phyloP scores from a whole-genome alignment of 2,797 vertebrate species.

The Cheirogaleus major region DNA sequence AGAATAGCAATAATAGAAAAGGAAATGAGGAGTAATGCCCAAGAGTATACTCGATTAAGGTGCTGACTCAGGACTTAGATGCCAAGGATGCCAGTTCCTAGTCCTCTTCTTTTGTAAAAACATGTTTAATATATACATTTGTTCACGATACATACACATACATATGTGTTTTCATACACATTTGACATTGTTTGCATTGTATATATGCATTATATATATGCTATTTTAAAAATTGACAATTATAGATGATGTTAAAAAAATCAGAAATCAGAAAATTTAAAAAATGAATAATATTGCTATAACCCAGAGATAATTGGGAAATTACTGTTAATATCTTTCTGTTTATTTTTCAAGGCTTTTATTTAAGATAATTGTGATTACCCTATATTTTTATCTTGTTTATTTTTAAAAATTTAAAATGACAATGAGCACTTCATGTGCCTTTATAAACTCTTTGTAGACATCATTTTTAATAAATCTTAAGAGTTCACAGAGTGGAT shows the following conservation, averaged over 20 bases:
- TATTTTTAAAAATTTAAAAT: not conserved
- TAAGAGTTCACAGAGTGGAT: not conserved
- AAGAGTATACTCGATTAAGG: not conserved
- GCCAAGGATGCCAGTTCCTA: accelerated
- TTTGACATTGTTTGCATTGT: not conserved
- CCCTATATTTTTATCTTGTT: not conserved
- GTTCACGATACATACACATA: not conserved
- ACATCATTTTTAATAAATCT: not conserved
- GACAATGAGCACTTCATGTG: not conserved
- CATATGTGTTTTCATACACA: not conserved
- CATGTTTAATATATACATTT: not conserved
- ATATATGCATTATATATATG: not conserved
- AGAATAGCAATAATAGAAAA: not conserved
- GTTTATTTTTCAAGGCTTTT: not conserved
- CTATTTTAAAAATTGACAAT: not conserved
- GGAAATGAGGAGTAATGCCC: not conserved
- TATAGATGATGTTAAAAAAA: too few species aligned
- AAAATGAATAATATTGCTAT: constrained; percentile 6
- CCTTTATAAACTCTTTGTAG: not conserved
- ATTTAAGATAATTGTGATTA: not conserved
- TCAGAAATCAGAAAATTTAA: not conserved
- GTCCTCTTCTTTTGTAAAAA: not conserved
- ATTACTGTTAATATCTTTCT: not conserved
- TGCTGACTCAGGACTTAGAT: not conserved
- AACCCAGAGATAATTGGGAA: not conserved